phyloP scores from a whole-genome alignment of 2,888 invertebrate genomes.

The Drosophila seclusa region DNA sequence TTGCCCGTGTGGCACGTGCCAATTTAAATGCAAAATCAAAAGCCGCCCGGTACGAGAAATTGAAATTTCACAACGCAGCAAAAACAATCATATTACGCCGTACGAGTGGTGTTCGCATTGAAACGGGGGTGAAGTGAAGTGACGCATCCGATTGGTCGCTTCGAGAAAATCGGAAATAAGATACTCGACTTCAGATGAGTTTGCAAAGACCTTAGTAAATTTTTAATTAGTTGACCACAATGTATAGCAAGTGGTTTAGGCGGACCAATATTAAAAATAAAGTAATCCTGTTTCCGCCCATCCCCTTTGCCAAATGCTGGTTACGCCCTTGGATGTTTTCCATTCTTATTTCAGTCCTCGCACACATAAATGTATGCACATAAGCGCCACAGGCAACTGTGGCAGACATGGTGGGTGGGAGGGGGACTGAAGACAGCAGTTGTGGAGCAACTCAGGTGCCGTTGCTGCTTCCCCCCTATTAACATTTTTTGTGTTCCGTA shows the following conservation, averaged over 20 bases:
- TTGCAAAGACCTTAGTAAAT: neutral
- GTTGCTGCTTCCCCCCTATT: slow-evolving; percentile 43
- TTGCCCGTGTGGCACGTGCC: slow-evolving; percentile 75
- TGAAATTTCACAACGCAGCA: slow-evolving; percentile 71
- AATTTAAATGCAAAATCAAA: slow-evolving; percentile 79
- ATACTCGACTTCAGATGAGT: neutral
- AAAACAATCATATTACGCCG: slow-evolving; percentile 63
- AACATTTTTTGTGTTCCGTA: slow-evolving; percentile 48
- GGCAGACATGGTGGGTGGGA: neutral
- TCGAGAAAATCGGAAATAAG: neutral
- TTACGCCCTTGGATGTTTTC: slow-evolving; percentile 30
- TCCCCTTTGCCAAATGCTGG: neutral
- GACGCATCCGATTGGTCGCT: neutral
- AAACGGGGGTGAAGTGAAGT: no score
- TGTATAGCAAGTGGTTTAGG: neutral
- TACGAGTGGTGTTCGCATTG: neutral
- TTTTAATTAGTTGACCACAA: neutral
- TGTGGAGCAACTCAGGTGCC: slow-evolving; percentile 18
- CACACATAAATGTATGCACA: slow-evolving; percentile 34
- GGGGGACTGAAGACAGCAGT: slow-evolving; percentile 2
- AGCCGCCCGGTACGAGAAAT: slow-evolving; percentile 58
- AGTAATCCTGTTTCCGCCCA: neutral
- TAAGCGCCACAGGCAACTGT: slow-evolving; percentile 21
- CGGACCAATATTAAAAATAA: neutral
- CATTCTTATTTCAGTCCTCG: slow-evolving; percentile 7